Base-by-base conservation (phyloP, 2,888 invertebrate species). In the Prenolepis imparis region DNA sequence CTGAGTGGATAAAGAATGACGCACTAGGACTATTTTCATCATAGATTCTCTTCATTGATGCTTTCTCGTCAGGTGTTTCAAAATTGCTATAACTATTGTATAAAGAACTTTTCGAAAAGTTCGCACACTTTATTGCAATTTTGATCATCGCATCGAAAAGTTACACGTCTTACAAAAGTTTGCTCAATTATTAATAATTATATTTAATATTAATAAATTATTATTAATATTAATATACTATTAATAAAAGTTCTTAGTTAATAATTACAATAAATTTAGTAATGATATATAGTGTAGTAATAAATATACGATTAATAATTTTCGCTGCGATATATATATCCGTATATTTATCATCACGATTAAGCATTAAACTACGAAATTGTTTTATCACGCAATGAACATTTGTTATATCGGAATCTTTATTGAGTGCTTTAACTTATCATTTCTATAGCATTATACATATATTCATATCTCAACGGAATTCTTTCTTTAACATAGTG, bases 1-100 rank as follows among this genome's bases (percentile, higher is more conserved):
- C 39, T 57, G 64, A 70, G 57, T 63, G 83, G 70, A 48, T 55
- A 41, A 52, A 68, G 41, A 63, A 24, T 48, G 59, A 85, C 72
- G 72, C 59, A 70, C 36, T 32, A 39, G 36, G 61, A 78, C 18
- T 64, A 61, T 83, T 70, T 64, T 61, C 61, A 32, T 44, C 41
- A 12, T 41, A 28, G 39, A 24, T 61, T 44, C 18, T 64, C 39
- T 64, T n/a, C 68, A 57, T 78, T 78, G 68, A 78, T 68, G 41
- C 57, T 39, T 44, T 28, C n/a, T n/a, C 36, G 36, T 48, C 6
- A 9, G 15, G n/a, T 32, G 41, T n/a, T 41, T 15, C 9, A 59
- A n/a, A 28, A 41, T 15, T 28, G 24, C 6, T 24, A 12, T 21
- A 21, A 28, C 3, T 28, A 3, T 3, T 15, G 5, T 5, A 36